A percentile compares a stretch with the other conserved stretches of the same genome.
Conservation (phyloP, 1,140 invertebrate species). For the Hydropsyche tenuis region DNA sequence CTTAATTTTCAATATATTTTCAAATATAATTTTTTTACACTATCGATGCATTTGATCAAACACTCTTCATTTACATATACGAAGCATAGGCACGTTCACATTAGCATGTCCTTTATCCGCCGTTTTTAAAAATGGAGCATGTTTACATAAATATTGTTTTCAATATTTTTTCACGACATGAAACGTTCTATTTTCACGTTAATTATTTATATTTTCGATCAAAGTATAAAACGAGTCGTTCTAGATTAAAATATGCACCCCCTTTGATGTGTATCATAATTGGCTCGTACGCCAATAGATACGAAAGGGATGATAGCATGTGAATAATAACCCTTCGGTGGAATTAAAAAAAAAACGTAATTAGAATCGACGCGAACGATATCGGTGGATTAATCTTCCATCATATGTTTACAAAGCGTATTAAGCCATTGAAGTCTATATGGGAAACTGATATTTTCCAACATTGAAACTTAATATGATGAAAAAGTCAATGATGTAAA, state of each 20-base stretch:
- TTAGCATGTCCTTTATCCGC: too few relatives aligned
- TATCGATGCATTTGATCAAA: neutral
- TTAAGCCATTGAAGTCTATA: too few relatives aligned
- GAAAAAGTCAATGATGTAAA: too few relatives aligned
- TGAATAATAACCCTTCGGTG: slow-evolving; percentile 6
- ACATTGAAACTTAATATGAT: too few relatives aligned
- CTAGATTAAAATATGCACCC: slow-evolving; percentile 45
- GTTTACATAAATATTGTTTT: neutral
- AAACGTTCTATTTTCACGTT: neutral
- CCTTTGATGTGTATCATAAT: slow-evolving; percentile 42
- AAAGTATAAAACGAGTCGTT: neutral
- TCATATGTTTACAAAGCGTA: too few relatives aligned
- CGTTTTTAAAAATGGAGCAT: neutral
- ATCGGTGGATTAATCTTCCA: neutral
- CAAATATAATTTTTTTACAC: neutral
- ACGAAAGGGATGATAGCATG: slow-evolving; percentile 25
- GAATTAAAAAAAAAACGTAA: slow-evolving; percentile 10
- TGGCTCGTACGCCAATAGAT: slow-evolving; percentile 40
- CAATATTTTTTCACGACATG: neutral
- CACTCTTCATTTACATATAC: neutral
- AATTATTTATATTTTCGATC: neutral
- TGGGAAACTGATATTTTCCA: too few relatives aligned
- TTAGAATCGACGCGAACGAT: neutral
- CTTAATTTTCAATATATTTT: neutral
- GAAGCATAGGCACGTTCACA: neutral